These are phyloP conservation scores for Blera fallax DNA, from an alignment of 2,888 invertebrate species.

Conservation along the genomic window DNA sequence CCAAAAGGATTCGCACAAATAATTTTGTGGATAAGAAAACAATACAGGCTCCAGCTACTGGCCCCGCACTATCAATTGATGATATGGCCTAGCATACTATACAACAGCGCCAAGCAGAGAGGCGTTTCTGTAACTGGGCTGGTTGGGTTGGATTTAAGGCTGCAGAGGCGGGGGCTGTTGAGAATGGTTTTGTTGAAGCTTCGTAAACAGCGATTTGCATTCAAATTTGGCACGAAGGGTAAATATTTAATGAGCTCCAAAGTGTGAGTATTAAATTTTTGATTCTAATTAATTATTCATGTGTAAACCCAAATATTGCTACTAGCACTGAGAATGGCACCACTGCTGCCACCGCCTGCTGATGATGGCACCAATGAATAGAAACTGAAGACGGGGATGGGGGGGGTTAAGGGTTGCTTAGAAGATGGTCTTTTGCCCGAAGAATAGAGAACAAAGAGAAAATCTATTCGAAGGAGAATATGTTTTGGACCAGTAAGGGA, in stretches of 20 bases:
- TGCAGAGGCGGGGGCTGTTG: constrained; percentile 29
- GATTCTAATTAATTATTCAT: constrained; percentile 81
- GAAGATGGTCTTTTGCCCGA: constrained; percentile 51
- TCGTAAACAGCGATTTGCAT: constrained; percentile 80
- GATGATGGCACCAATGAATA: constrained; percentile 67
- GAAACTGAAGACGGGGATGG: constrained; percentile 16
- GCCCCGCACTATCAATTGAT: constrained; percentile 70
- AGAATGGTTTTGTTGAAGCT: constrained; percentile 71
- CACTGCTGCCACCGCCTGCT: constrained; percentile 52
- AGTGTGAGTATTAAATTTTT: constrained; percentile 81
- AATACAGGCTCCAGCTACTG: constrained; percentile 59
- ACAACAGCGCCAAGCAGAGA: constrained; percentile 25
- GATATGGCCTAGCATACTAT: constrained; percentile 29
- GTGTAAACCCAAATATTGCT: constrained; percentile 77
- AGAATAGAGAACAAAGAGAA: constrained; percentile 12
- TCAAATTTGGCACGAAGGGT: constrained; percentile 80
- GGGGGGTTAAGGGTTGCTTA: constrained; percentile 28
- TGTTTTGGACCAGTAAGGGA: constrained; percentile 35
- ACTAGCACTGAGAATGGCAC: constrained; percentile 68
- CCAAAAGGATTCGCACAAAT: constrained; percentile 70
- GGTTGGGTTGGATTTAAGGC: constrained; percentile 44
- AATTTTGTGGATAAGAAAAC: constrained; percentile 73
- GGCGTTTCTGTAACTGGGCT: constrained; percentile 57
- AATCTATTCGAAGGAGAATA: constrained; percentile 41
- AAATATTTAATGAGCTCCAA: constrained; percentile 80